Percentiles rank a stretch among this genome's conserved stretches.
These are phyloP conservation scores for Brenthis ino DNA, from an alignment of 2,888 invertebrate species.

Conservation along the genomic window DNA sequence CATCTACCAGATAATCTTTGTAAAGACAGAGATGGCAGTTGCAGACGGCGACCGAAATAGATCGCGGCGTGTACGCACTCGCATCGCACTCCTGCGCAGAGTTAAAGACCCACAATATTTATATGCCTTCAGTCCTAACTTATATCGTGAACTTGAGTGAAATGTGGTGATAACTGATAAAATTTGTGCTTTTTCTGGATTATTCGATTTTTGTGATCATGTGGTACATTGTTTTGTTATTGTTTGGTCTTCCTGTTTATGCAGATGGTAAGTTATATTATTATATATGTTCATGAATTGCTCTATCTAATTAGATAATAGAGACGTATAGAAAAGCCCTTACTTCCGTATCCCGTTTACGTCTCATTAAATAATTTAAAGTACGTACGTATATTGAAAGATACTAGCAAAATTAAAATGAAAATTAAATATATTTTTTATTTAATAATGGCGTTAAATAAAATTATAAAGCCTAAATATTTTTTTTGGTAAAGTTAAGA, in stretches of 20 bases:
- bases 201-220: conserved; percentile 46
- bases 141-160: conserved; percentile 37
- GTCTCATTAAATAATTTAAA: too few species aligned
- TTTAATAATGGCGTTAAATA: too few species aligned
- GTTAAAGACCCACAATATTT: conserved; percentile 40
- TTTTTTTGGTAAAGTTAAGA: too few species aligned
- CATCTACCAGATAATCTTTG: conserved; percentile 58
- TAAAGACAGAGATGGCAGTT: conserved; percentile 64
- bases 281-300: too few species aligned
- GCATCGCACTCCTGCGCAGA: conserved; percentile 61
- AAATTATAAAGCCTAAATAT: too few species aligned
- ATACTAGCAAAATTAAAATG: too few species aligned
- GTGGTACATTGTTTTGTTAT: conserved; percentile 46
- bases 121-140: conserved; percentile 17
- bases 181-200: conserved; percentile 26
- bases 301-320: too few species aligned
- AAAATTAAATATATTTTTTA: too few species aligned
- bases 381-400: too few species aligned
- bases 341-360: too few species aligned
- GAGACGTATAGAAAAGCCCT: too few species aligned
- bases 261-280: conserved; percentile 45
- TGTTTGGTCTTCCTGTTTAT: conserved; percentile 41
- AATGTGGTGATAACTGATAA: conserved; percentile 42
- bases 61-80: conserved; percentile 60
- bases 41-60: conserved; percentile 71